phyloP scores from a whole-genome alignment of 2,113 vertebrate genomes.

The Phylloscopus trochilus region DNA sequence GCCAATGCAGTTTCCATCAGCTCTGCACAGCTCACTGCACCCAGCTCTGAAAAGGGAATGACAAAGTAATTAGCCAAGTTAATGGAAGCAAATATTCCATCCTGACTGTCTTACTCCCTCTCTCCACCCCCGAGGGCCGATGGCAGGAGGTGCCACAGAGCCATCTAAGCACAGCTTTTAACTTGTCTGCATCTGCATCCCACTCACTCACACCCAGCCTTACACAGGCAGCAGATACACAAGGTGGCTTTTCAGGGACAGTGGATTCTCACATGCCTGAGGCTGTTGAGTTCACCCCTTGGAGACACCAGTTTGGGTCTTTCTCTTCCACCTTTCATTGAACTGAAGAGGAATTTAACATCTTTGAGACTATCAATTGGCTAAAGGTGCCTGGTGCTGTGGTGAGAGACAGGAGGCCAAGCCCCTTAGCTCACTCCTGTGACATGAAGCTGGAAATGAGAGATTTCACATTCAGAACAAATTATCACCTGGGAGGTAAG shows the following conservation, averaged over 20 bases:
- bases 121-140: neutral
- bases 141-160: neutral
- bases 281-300: neutral
- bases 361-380: neutral
- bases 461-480: neutral
- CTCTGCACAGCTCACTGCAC: neutral
- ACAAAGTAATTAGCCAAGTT: constrained; percentile 24
- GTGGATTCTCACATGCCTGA: neutral
- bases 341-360: neutral
- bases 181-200: neutral
- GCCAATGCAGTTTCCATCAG: neutral
- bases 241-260: neutral
- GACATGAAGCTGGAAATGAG: neutral
- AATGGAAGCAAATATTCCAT: neutral
- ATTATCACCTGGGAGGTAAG: neutral
- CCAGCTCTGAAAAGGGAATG: neutral
- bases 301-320: neutral
- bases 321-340: neutral
- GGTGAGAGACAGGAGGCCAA: neutral
- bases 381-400: neutral
- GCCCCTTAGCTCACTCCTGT: neutral
- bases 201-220: neutral
- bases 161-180: neutral
- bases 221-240: neutral
- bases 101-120: neutral